Percentiles rank a stretch among this genome's conserved stretches.
Conservation (phyloP, 2,888 invertebrate species). For the Chrysomela aeneicollis region DNA sequence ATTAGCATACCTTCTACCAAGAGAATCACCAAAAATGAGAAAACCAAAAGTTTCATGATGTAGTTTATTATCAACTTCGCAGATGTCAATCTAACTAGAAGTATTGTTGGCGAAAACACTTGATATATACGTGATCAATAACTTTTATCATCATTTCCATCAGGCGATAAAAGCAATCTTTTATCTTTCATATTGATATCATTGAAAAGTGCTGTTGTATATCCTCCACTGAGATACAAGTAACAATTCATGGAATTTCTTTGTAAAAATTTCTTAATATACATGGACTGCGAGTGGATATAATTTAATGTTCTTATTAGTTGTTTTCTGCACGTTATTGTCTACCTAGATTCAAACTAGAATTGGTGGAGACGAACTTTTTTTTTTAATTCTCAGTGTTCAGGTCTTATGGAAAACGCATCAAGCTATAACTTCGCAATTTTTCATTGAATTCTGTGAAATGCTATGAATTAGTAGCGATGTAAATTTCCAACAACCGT, state of each 20-base stretch:
- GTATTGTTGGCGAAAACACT: neutral
- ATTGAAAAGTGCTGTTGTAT: neutral
- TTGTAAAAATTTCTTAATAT: neutral
- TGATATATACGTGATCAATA: slow-evolving; percentile 2
- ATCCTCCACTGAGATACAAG: neutral
- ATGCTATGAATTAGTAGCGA: no score
- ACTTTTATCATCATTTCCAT: neutral
- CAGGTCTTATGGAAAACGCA: no score
- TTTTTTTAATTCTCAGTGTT: no score
- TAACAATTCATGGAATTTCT: neutral
- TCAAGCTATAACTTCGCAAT: no score
- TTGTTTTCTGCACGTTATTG: no score
- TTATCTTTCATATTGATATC: neutral
- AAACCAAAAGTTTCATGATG: neutral
- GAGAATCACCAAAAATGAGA: neutral
- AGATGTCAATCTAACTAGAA: neutral
- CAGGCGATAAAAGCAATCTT: neutral
- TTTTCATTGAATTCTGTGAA: no score
- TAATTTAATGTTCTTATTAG: no score
- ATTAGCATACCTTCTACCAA: neutral
- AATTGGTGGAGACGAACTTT: no score
- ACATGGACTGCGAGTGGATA: no score
- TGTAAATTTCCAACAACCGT: no score
- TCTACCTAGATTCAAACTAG: no score
- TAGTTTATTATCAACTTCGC: neutral